Evolutionary conservation across 92 coral and sea anemone genomes (phyloP).

Genomic region (Porites lobata): DNA sequence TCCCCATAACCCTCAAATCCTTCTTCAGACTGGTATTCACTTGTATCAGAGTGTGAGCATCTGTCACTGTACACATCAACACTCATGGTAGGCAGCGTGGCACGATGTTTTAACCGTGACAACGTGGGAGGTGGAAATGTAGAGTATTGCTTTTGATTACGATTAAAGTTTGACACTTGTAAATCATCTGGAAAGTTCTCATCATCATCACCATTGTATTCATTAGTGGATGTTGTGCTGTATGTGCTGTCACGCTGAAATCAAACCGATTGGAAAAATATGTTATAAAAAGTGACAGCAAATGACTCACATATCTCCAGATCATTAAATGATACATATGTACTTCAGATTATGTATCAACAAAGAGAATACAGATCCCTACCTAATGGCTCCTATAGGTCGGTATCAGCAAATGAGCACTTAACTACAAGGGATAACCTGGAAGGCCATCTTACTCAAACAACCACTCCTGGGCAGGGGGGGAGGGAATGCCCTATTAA

Average conservation of each 20-base stretch:
- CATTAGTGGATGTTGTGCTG: conserved; percentile 99
- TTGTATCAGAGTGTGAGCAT: conserved; percentile 88
- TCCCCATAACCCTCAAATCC: conserved; percentile 94
- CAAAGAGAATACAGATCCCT: too few relatives aligned
- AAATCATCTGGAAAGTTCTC: conserved; percentile 82
- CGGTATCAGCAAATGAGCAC: too few relatives aligned
- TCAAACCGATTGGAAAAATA: background rate
- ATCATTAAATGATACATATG: too few relatives aligned
- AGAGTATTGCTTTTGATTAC: conserved; percentile 90
- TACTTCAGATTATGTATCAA: too few relatives aligned
- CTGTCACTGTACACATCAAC: conserved; percentile 64
- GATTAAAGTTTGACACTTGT: conserved; percentile 71
- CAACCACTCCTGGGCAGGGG: too few relatives aligned
- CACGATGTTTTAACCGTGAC: conserved; percentile 79
- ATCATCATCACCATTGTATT: conserved; percentile 96
- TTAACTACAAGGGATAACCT: too few relatives aligned
- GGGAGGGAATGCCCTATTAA: too few relatives aligned
- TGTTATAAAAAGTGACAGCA: too few relatives aligned
- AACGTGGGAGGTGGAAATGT: conserved; percentile 92
- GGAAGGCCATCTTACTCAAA: too few relatives aligned
- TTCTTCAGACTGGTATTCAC: conserved; percentile 98
- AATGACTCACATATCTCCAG: background rate
- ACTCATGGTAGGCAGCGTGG: conserved; percentile 72
- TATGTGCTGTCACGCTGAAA: conserved; percentile 85
- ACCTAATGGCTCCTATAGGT: too few relatives aligned